These are phyloP conservation scores for Spea multiplicata DNA, from an alignment of 2,113 vertebrate genomes.

Conservation along the genomic window DNA sequence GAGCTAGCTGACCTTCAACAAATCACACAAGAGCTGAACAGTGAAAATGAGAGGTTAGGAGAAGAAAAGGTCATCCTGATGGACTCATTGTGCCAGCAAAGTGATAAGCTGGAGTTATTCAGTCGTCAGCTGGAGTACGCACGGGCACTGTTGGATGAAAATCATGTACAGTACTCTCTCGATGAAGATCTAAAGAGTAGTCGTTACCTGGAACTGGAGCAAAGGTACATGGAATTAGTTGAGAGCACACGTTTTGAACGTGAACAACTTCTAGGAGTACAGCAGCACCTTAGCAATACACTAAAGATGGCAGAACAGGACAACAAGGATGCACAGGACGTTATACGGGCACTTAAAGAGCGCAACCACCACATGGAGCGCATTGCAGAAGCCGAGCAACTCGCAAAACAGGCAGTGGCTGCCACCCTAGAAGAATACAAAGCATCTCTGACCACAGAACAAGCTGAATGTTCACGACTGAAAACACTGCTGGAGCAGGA, in stretches of 20 bases:
- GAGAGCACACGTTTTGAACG: conserved; percentile 89
- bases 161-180: conserved; percentile 78
- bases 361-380: conserved; percentile 92
- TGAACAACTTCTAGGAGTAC: conserved; percentile 90
- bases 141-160: conserved; percentile 83
- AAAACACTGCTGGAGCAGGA: conserved; percentile 87
- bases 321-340: conserved; percentile 89
- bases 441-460: conserved; percentile 75
- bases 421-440: conserved; percentile 83
- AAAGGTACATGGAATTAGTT: conserved; percentile 84
- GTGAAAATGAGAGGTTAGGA: conserved; percentile 89
- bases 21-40: conserved; percentile 90
- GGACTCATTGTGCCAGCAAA: conserved; percentile 93
- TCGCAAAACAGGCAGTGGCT: conserved; percentile 71
- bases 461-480: conserved; percentile 83
- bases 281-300: conserved; percentile 93
- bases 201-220: conserved; percentile 91
- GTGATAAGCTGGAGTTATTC: conserved; percentile 86
- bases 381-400: conserved; percentile 83
- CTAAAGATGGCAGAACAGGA: conserved; percentile 95
- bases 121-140: conserved; percentile 88
- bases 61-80: conserved; percentile 92
- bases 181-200: conserved; percentile 91
- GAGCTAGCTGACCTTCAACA: conserved; percentile 92
- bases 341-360: conserved; percentile 87